These are phyloP conservation scores for Erethizon dorsatum DNA, from an alignment of 2,797 vertebrate genomes.

Conservation along the genomic window DNA sequence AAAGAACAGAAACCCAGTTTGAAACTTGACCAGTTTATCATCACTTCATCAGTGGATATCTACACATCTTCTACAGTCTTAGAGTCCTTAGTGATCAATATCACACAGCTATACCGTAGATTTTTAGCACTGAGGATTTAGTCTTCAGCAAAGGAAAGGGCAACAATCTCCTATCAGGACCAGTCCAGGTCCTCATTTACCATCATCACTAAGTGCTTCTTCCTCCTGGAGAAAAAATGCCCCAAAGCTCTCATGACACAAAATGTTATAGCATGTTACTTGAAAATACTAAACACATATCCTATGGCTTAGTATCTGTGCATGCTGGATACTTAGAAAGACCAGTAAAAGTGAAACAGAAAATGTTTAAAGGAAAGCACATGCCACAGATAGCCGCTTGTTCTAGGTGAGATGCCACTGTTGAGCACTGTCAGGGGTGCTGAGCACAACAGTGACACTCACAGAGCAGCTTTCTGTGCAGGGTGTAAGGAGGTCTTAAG, in stretches of 20 bases:
- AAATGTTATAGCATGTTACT: background rate
- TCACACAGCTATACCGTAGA: background rate
- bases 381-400: background rate
- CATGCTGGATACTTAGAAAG: background rate
- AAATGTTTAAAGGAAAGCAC: background rate
- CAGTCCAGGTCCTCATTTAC: background rate
- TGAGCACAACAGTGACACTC: background rate
- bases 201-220: background rate
- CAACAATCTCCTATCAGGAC: background rate
- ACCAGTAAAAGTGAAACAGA: background rate
- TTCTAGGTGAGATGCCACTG: background rate
- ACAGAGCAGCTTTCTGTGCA: background rate
- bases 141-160: background rate
- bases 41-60: background rate
- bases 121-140: background rate
- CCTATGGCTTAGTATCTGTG: background rate
- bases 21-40: background rate
- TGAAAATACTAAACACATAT: background rate
- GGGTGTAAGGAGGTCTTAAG: background rate
- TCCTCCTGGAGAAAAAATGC: background rate
- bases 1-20: background rate
- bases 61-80: background rate
- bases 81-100: background rate
- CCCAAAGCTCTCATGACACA: background rate
- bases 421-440: rapidly evolving